Evolutionary conservation across 2,797 vertebrate species (phyloP), one percentile per base, ranked within the genome.

Genomic region (Lycodopsis pacificus): DNA sequence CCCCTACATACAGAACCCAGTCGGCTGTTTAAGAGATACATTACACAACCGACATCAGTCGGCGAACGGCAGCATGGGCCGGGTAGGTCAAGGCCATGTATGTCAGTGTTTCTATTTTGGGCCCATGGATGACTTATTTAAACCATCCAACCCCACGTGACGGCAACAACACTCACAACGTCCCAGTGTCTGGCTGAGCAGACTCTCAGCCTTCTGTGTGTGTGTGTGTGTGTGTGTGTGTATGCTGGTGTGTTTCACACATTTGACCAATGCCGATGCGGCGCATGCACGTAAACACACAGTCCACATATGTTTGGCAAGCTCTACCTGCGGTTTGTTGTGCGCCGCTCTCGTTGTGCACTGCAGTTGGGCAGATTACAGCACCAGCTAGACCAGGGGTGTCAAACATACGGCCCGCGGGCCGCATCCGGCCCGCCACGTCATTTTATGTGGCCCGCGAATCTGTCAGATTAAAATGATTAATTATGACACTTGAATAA

Each of bases 121-220:
- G 89, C 71, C 40, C 73, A 73, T 5, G 25, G 75, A 93, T 94
- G 89, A 95, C 86, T 95, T 95, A 93, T 95, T 94, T 90, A 95
- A 95, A 91, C 27, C 85, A 56, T 71, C 86, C 82, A 74, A 64
- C 62, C 77, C 74, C 51, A 9, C n/a, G 65, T 91, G 84, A 92
- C 88, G 83, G 92, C 83, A 86, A 76, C 90, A 80, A 72, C 77
- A 73, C 73, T 90, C 78, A 57, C 22, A 81, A 76, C 8, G 22
- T 81, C 71, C 77, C 68, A 32, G 73, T 46, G 83, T 92, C 86
- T 82, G 87, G 70, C 70, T 57, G 68, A 83, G 71, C 82, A 87
- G 81, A 83, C 84, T 82, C 65, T 54, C 70, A 70, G 76, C 73
- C 78, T 74, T 73, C 76, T 70, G 66, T 76, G 77, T 44, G 54